Percentiles rank a stretch among this genome's conserved stretches.
Evolutionary conservation across 2,797 vertebrate genomes (phyloP).

Genomic region (Hapalemur alaotrensis): DNA sequence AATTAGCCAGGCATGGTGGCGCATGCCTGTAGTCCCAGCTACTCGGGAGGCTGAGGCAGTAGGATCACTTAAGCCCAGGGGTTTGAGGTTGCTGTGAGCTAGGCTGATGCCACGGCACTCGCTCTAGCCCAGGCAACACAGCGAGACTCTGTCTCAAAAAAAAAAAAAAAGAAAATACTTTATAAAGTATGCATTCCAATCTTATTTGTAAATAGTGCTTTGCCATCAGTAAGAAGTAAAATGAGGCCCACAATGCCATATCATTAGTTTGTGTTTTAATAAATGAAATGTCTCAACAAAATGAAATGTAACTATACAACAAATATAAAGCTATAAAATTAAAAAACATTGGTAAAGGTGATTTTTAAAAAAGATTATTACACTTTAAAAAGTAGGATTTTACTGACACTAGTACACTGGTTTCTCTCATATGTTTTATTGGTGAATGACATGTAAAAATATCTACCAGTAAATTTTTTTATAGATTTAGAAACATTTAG

Average conservation of each 20-base stretch:
- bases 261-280: not conserved
- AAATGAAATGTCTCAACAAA: not conserved
- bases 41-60: too few species aligned
- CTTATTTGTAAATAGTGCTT: not conserved
- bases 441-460: not conserved
- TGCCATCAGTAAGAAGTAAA: not conserved
- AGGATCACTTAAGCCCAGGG: too few species aligned
- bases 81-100: too few species aligned
- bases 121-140: too few species aligned
- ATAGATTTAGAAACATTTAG: not conserved
- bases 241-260: not conserved
- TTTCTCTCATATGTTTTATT: slow-evolving; percentile 17
- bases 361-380: not conserved
- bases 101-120: too few species aligned
- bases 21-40: too few species aligned
- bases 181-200: not conserved
- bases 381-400: not conserved
- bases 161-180: not conserved
- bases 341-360: not conserved
- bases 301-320: not conserved
- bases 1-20: too few species aligned
- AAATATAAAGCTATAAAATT: not conserved
- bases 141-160: too few species aligned
- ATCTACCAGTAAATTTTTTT: not conserved
- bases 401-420: not conserved